Evolutionary conservation across 2,888 invertebrate species (phyloP), one percentile per base, ranked within the genome.

Genomic region (Thalpophila matura): DNA sequence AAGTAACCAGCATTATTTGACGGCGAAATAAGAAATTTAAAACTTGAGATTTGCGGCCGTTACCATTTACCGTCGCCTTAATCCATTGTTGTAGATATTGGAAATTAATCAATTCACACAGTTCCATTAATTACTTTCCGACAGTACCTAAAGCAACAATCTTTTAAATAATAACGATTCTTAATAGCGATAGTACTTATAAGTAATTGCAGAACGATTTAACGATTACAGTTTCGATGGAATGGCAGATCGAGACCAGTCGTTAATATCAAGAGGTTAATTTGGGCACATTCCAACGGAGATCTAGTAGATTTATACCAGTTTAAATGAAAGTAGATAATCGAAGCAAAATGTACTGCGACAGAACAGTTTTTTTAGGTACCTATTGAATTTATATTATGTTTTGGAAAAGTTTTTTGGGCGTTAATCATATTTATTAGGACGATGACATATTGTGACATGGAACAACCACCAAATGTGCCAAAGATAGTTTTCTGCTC

Each of bases 251-350:
- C 45, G 51, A 62, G 29, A 55, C n/a, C 55, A 59, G 49, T 56
- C 58, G 58, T 74, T 74, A 68, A 69, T 76, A 69, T 75, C 73
- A 74, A 61, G 46, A 76, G 74, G 74, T 76, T 76, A 74, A 74
- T 64, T 68, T 61, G 73, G 38, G 47, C 57, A 64, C 73, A 73
- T 74, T 50, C 73, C 73, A 49, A 5, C 16, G 22, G 45, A 64
- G 60, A 68, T 61, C 42, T 51, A 57, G 38, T 29, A 22, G 40
- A 70, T 74, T 47, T 62, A 40, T 35, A 56, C 47, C 61, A 53
- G 46, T 59, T 55, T 12, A 46, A 65, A 59, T 27, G 27, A 66
- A 60, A 66, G 55, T 46, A 26, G 47, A 10, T 24, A 51, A 46
- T 56, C 55, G 9, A 50, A 29, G n/a, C 9, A 27, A 35, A 35